These are phyloP conservation scores for Leguminivora glycinivorella DNA, from an alignment of 1,140 invertebrate genomes.

Conservation along the genomic window DNA sequence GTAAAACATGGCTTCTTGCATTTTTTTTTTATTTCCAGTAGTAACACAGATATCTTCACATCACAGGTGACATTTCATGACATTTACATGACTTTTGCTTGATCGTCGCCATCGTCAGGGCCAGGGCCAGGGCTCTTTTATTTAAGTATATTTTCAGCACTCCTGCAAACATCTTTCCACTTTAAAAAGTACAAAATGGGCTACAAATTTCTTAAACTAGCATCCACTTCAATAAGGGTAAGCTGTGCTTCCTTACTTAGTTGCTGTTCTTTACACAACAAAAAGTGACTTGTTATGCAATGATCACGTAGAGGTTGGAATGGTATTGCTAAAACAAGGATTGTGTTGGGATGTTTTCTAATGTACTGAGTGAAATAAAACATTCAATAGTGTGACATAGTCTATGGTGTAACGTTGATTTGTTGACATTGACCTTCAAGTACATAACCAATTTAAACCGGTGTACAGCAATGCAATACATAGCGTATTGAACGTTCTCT, in stretches of 20 bases:
- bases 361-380: not conserved
- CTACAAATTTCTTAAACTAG: constrained; percentile 68
- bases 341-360: not conserved
- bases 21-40: not conserved
- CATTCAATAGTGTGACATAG: not conserved
- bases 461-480: not conserved
- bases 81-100: constrained; percentile 40
- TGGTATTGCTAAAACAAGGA: not conserved
- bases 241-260: constrained; percentile 40
- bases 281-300: constrained; percentile 57
- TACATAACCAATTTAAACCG: constrained; percentile 57
- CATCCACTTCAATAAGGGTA: constrained; percentile 62
- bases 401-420: not conserved
- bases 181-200: constrained; percentile 51
- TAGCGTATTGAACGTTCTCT: not conserved
- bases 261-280: constrained; percentile 30
- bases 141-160: constrained; percentile 44
- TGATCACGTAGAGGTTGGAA: constrained; percentile 30
- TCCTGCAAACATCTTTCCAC: constrained; percentile 32
- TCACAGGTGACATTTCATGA: constrained; percentile 31
- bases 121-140: constrained; percentile 62
- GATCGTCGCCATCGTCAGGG: constrained; percentile 37
- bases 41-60: not conserved
- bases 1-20: too few relatives aligned
- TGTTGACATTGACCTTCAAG: constrained; percentile 63